Evolutionary conservation across 2,113 vertebrate species (phyloP).

Genomic region (Pseudorasbora parva): DNA sequence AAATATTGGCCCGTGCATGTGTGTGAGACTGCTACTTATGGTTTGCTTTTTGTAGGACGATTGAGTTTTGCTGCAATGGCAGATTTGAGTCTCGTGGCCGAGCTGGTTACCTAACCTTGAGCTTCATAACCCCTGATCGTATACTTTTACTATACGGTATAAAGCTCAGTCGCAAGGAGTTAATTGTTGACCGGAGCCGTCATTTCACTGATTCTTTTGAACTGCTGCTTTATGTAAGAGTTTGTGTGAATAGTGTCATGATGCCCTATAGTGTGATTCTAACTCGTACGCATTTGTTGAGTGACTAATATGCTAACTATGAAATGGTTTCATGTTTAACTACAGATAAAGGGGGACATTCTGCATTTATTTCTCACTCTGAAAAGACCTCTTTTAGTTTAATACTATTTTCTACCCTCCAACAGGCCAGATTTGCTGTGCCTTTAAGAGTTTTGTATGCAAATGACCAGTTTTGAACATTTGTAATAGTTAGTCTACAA

Average conservation of each 20-base stretch:
- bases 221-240: background rate
- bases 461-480: too few relatives aligned
- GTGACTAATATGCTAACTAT: background rate
- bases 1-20: constrained; percentile 76
- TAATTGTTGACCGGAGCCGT: background rate
- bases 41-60: constrained; percentile 41
- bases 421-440: background rate
- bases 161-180: constrained; percentile 5
- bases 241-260: background rate
- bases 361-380: background rate
- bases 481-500: background rate
- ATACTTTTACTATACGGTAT: constrained; percentile 18
- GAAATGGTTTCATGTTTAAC: background rate
- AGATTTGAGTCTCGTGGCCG: constrained; percentile 13
- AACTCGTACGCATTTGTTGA: background rate
- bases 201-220: background rate
- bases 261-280: background rate
- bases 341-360: background rate
- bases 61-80: constrained; percentile 2
- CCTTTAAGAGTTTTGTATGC: background rate
- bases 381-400: background rate
- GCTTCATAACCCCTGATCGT: constrained; percentile 10
- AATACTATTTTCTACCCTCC: background rate
- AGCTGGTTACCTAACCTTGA: constrained; percentile 19
- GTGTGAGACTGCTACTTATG: constrained; percentile 45